Evolutionary conservation across 2,113 vertebrate genomes (phyloP).

Genomic region (Odocoileus virginianus): DNA sequence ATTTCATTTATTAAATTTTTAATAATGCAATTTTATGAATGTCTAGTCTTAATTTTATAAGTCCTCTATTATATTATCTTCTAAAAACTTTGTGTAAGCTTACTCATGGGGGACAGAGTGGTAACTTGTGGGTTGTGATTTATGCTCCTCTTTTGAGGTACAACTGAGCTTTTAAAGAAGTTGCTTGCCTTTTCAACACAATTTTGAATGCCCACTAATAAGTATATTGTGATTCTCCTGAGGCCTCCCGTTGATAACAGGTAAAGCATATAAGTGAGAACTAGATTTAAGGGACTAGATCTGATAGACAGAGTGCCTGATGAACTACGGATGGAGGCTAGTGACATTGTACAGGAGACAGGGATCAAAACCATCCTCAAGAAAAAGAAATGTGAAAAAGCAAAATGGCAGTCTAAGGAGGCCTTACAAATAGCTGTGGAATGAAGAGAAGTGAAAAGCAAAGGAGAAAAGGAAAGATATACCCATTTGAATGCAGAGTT

Average conservation of each 20-base stretch:
- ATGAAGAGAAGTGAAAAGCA: not conserved
- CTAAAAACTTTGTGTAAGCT: not conserved
- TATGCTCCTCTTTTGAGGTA: not conserved
- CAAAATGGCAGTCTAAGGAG: not conserved
- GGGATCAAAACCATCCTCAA: not conserved
- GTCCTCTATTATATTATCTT: not conserved
- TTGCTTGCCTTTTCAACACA: not conserved
- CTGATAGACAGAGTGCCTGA: not conserved
- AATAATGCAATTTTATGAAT: not conserved
- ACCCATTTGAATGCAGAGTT: not conserved
- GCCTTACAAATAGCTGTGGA: not conserved
- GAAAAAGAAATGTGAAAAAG: not conserved
- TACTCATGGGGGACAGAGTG: not conserved
- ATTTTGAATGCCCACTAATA: not conserved
- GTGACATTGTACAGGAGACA: not conserved
- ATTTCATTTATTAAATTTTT: constrained; percentile 14
- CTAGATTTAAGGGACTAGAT: not conserved
- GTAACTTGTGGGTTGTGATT: not conserved
- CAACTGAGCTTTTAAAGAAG: not conserved
- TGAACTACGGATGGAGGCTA: not conserved
- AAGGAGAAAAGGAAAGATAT: not conserved
- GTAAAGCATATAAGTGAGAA: not conserved
- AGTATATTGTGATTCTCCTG: not conserved
- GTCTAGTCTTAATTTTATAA: not conserved
- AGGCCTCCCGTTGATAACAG: not conserved